Conservation (phyloP, 2,888 invertebrate genomes). For the Abscondita cerata region DNA sequence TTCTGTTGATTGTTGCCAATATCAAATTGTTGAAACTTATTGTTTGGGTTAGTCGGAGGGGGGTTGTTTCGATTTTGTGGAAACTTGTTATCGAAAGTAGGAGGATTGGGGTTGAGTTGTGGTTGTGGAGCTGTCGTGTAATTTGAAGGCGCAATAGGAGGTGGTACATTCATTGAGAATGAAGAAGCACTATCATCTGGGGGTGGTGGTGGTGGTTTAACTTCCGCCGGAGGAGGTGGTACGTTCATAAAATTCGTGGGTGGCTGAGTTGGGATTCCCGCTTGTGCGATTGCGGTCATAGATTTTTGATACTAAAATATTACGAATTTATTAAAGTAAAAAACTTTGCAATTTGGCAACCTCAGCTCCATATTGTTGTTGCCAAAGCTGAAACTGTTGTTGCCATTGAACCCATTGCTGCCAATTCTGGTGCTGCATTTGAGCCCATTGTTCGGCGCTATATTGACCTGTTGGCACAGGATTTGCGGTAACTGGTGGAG, state of each 20-base stretch:
- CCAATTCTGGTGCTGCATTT: slow-evolving; percentile 75
- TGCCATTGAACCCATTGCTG: slow-evolving; percentile 81
- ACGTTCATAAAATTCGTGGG: slow-evolving; percentile 45
- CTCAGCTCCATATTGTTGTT: slow-evolving; percentile 77
- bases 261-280: slow-evolving; percentile 38
- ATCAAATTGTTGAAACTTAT: not conserved
- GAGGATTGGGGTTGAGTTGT: slow-evolving; percentile 41
- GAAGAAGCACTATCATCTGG: slow-evolving; percentile 51
- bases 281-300: slow-evolving; percentile 53
- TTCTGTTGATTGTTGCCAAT: slow-evolving; percentile 11
- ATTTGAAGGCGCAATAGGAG: slow-evolving; percentile 42
- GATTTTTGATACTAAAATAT: slow-evolving; percentile 63
- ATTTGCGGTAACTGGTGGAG: slow-evolving; percentile 39
- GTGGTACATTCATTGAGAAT: slow-evolving; percentile 44
- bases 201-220: slow-evolving; percentile 57
- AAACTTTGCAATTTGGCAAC: too few relatives aligned
- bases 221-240: slow-evolving; percentile 60
- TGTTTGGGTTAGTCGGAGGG: not conserved
- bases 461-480: slow-evolving; percentile 54
- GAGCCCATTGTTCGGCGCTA: slow-evolving; percentile 72
- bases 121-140: slow-evolving; percentile 48
- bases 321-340: not conserved
- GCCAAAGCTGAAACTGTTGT: slow-evolving; percentile 79
- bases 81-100: slow-evolving; percentile 44
- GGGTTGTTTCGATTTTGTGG: slow-evolving; percentile 42